Evolutionary conservation across 2,888 invertebrate genomes (phyloP).

Genomic region (Macaria notata): DNA sequence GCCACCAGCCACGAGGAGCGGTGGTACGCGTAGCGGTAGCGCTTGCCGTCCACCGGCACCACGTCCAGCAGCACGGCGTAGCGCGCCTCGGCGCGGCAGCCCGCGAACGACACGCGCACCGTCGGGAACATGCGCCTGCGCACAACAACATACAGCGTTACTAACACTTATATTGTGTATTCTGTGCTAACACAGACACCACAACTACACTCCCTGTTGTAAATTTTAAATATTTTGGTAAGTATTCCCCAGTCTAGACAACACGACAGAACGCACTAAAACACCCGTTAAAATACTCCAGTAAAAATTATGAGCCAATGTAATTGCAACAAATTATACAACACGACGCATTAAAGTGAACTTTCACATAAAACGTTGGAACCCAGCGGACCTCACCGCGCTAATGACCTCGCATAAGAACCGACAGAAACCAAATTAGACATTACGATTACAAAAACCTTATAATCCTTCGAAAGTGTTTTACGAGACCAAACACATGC

Average conservation of each 20-base stretch:
- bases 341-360: slow-evolving; percentile 50
- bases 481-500: slow-evolving; percentile 77
- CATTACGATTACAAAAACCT: slow-evolving; percentile 71
- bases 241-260: too few species aligned
- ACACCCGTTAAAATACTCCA: too few species aligned
- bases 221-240: too few species aligned
- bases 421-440: slow-evolving; percentile 72
- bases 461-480: slow-evolving; percentile 71
- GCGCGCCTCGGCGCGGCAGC: slow-evolving; percentile 89
- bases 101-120: slow-evolving; percentile 95
- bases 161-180: too few species aligned
- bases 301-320: neutral
- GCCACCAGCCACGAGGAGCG: slow-evolving; percentile 99
- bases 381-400: slow-evolving; percentile 52
- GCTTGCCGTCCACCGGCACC: slow-evolving; percentile 97
- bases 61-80: slow-evolving; percentile 98
- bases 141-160: slow-evolving; percentile 32
- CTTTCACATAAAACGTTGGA: slow-evolving; percentile 52
- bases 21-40: slow-evolving; percentile 99
- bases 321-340: slow-evolving; percentile 46
- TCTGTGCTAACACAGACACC: too few species aligned
- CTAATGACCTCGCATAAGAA: slow-evolving; percentile 73
- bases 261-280: too few species aligned
- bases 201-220: too few species aligned
- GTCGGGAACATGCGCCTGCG: slow-evolving; percentile 99